Percentiles rank a stretch among this genome's conserved stretches.
Evolutionary conservation across 2,888 invertebrate genomes (phyloP).

Genomic region (Antheraea yamamai): DNA sequence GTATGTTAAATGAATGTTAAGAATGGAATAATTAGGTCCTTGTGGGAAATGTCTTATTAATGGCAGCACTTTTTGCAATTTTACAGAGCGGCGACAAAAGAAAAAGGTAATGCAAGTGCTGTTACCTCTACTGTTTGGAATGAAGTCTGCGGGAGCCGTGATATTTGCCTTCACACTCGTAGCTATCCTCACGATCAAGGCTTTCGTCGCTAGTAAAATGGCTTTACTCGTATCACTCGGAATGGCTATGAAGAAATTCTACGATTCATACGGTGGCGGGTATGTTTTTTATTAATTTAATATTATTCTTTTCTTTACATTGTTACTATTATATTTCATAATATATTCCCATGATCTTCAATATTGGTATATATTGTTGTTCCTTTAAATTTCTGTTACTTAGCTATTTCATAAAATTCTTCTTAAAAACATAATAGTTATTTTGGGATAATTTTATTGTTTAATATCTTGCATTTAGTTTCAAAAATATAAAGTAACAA

Average conservation of each 20-base stretch:
- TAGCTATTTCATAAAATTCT: not conserved
- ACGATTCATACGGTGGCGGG: slow-evolving; percentile 81
- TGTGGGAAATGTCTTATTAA: not conserved
- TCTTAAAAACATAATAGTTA: not conserved
- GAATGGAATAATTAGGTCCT: too few species aligned
- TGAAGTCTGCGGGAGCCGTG: slow-evolving; percentile 85
- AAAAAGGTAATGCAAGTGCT: slow-evolving; percentile 84
- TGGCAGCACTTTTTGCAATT: not conserved
- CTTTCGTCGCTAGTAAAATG: slow-evolving; percentile 86
- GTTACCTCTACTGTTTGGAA: slow-evolving; percentile 85
- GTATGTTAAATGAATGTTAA: too few species aligned
- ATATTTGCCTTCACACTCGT: slow-evolving; percentile 84
- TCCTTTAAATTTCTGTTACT: not conserved
- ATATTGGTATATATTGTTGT: not conserved
- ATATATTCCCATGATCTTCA: not conserved
- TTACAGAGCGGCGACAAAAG: slow-evolving; percentile 70
- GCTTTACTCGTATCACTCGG: slow-evolving; percentile 84
- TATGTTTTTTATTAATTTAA: slow-evolving; percentile 42
- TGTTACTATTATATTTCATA: not conserved
- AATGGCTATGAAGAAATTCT: slow-evolving; percentile 83
- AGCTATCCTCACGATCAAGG: slow-evolving; percentile 84
- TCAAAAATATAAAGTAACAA: not conserved
- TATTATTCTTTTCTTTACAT: not conserved
- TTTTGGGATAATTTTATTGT: not conserved
- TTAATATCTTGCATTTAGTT: not conserved